Evolutionary conservation across 2,888 invertebrate species (phyloP), one percentile per base, ranked within the genome.

Genomic region (Dorcus parallelipipedus): DNA sequence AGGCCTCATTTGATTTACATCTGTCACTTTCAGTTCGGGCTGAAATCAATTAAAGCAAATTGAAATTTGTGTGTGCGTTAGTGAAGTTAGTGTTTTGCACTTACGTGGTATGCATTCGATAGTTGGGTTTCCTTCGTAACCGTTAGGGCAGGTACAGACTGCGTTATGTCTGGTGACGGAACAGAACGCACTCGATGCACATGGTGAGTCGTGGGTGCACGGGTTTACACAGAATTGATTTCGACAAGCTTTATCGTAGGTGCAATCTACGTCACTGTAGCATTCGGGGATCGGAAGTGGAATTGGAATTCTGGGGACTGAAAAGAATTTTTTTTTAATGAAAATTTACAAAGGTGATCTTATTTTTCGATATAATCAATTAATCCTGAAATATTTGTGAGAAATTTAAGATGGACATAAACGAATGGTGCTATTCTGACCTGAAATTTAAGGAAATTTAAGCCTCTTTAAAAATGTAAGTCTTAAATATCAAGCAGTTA

Each of bases 121-220:
- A 64, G 80, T 78, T 14, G 93, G 86, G 73, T 90, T 86, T 49
- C 94, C 94, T 49, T 84, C 82, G 73, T 89, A 91, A 53, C 88
- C 89, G 49, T 81, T 80, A 9, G 95, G 95, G 74, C 95, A 95
- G 63, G 86, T 86, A 74, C 95, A 95, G 41, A 88, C 79, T 0
- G 93, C 84, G 71, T 83, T 81, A 69, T 93, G 91, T 62, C 87
- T 82, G 68, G 90, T 85, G 3, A 88, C 89, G 62, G 91, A 88
- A 71, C 95, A 95, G 70, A 92, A 84, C n/a, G 94, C 89, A 51
- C 89, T 89, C 47, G 81, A 76, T 42, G 90, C 91, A 74, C 95
- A 95, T 10, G 89, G 85, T 65, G 88, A 84, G 14, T 78, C 78
- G 9, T 80, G 76, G 1, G 81, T 73, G 69, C 94, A 95, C 3